Conservation (phyloP, 1,140 invertebrate genomes). For the Danaus plexippus region DNA sequence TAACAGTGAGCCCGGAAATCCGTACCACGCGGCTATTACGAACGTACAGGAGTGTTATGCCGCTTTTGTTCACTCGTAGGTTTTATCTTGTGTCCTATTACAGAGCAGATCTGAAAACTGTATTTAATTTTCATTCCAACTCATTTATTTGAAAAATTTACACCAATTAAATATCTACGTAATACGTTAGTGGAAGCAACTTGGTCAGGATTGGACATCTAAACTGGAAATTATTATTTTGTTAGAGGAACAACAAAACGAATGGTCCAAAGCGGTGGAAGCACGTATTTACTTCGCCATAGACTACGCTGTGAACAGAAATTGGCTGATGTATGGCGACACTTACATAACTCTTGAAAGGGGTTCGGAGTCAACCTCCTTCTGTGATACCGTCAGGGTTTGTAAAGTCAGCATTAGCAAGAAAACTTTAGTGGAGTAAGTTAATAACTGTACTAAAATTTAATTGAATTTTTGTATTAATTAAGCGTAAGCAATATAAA, state of each 20-base stretch:
- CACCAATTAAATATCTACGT: no score
- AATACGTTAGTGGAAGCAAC: no score
- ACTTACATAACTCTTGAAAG: constrained; percentile 37
- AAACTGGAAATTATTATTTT: background rate
- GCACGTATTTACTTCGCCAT: constrained; percentile 33
- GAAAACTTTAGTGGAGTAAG: constrained; percentile 41
- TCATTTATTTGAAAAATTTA: no score
- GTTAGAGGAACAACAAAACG: constrained; percentile 18
- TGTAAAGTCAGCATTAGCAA: constrained; percentile 33
- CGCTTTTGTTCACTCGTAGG: constrained; percentile 32
- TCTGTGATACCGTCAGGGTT: constrained; percentile 39
- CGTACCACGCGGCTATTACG: constrained; percentile 25
- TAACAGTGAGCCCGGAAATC: constrained; percentile 33
- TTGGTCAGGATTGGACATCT: constrained; percentile 1
- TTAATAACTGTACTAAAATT: constrained; percentile 3
- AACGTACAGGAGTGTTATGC: constrained; percentile 31
- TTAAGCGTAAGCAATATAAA: background rate
- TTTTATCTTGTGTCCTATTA: background rate
- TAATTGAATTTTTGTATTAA: background rate
- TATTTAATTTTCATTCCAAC: no score
- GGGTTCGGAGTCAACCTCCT: constrained; percentile 30
- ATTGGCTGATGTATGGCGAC: constrained; percentile 36
- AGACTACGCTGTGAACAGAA: constrained; percentile 35
- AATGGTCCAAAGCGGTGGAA: constrained; percentile 29
- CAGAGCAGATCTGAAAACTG: no score